Base-by-base conservation (phyloP, 1,140 invertebrate genomes). In the Lycorma delicatula region DNA sequence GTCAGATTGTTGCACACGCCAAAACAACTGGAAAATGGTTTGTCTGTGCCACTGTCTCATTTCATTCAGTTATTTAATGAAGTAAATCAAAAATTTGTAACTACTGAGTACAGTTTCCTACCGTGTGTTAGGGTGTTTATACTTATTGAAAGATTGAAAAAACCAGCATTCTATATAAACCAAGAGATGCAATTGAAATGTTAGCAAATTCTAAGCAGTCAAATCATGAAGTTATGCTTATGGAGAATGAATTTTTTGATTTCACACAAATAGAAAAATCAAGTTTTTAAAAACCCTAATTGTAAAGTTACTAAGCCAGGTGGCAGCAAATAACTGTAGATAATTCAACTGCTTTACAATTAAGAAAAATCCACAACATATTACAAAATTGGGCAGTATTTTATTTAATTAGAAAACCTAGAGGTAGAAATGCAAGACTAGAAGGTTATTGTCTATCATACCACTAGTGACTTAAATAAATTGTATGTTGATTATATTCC, bases 1-100 rank as follows among this genome's bases (percentile, higher is more conserved):
- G 63, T 61, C 51, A 16, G 64, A 66, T 54, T 9, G 59, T 26
- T 61, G 63, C 41, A 44, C 51, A 1, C 54, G 55, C 5, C 64
- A 66, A 31, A 64, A 64, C 34, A 64, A 66, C 44, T 66, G 48
- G 53, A 38, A 48, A n/a, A 51, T 54, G 4, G 12, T 63, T 11
- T 25, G 18, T 9, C 34, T 58, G 31, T 50, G 56, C 16, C 23
- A 12, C 3, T 58, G 46, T 49, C 36, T 64, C n/a, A 29, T 64
- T 1, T 11, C 13, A 25, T 26, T 41, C 36, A 49, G 41, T 9
- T 58, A 56, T 27, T 64, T 27, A 61, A 62, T 12, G 25, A 49
- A 48, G 46, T 61, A 13, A 18, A 62, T 4, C 58, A 61, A 44
- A 62, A 60, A 13, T 62, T 62, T 50, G 12, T 62, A 25, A 52